These are phyloP conservation scores for Zhuqinia jingwanae DNA, from an alignment of 2,888 invertebrate genomes.

Conservation along the genomic window DNA sequence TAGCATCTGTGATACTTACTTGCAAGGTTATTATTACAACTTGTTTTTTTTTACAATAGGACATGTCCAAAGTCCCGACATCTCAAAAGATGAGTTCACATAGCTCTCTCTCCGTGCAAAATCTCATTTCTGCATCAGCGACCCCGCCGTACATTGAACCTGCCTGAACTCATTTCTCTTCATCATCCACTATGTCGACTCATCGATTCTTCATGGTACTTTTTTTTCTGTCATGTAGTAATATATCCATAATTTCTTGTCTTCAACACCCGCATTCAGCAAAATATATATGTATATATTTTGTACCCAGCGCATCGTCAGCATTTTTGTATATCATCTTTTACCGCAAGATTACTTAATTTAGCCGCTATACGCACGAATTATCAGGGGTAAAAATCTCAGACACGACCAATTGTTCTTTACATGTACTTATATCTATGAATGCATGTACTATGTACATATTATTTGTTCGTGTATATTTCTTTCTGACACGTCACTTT, in stretches of 20 bases:
- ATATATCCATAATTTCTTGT: conserved; percentile 3
- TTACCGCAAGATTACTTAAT: conserved; percentile 54
- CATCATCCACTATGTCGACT: not conserved
- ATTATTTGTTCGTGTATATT: too few species aligned
- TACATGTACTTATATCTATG: not conserved
- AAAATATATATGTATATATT: not conserved
- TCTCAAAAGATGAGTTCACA: not conserved
- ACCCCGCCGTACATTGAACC: conserved; percentile 78
- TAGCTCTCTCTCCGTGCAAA: conserved; percentile 3
- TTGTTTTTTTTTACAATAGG: too few species aligned
- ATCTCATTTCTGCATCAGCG: conserved; percentile 76
- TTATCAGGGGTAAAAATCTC: conserved; percentile 30
- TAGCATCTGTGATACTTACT: too few species aligned
- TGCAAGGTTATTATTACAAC: too few species aligned
- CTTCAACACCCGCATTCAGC: conserved; percentile 2
- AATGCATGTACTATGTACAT: too few species aligned
- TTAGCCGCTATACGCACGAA: conserved; percentile 49
- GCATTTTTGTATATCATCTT: not conserved
- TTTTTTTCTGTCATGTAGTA: conserved; percentile 44
- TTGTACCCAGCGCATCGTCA: too few species aligned
- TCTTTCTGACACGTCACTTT: conserved; percentile 1
- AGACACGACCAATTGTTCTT: conserved; percentile 1
- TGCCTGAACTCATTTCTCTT: conserved; percentile 63
- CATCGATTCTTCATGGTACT: conserved; percentile 52
- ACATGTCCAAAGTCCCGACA: too few species aligned